Conservation (phyloP, 2,113 vertebrate genomes). For the Rhegmatorhina hoffmannsi region DNA sequence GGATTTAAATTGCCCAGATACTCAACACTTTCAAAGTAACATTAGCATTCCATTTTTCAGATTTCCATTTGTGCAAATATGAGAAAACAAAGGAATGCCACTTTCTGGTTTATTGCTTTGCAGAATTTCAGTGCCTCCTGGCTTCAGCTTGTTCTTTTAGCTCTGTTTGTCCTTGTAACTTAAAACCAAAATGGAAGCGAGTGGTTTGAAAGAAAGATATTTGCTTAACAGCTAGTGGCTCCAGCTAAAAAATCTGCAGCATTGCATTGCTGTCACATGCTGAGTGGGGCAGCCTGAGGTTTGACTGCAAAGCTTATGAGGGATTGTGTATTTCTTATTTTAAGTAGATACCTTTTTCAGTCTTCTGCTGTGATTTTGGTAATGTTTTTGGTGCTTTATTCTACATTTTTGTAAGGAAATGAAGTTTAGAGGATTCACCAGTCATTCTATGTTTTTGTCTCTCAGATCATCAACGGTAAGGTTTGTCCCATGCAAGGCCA, state of each 20-base stretch:
- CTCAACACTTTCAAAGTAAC: background rate
- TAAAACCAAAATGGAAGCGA: constrained; percentile 14
- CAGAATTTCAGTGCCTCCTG: background rate
- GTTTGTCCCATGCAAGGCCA: background rate
- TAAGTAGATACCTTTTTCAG: background rate
- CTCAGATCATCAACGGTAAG: background rate
- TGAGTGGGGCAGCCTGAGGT: background rate
- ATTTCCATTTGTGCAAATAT: background rate
- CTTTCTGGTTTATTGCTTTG: background rate
- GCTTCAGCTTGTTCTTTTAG: background rate
- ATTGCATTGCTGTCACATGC: background rate
- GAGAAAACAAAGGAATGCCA: background rate
- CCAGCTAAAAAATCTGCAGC: background rate
- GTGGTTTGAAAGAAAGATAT: constrained; percentile 6
- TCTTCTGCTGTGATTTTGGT: background rate
- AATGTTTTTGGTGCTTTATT: background rate
- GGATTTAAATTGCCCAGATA: background rate
- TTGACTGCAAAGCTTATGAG: background rate
- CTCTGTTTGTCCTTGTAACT: background rate
- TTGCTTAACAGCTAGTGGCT: constrained; percentile 21
- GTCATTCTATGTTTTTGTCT: background rate
- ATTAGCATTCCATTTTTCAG: constrained; percentile 16
- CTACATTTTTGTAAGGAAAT: background rate
- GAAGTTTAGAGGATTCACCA: background rate
- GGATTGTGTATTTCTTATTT: background rate